Evolutionary conservation across 2,888 invertebrate genomes (phyloP).

Genomic region (Labia minor): DNA sequence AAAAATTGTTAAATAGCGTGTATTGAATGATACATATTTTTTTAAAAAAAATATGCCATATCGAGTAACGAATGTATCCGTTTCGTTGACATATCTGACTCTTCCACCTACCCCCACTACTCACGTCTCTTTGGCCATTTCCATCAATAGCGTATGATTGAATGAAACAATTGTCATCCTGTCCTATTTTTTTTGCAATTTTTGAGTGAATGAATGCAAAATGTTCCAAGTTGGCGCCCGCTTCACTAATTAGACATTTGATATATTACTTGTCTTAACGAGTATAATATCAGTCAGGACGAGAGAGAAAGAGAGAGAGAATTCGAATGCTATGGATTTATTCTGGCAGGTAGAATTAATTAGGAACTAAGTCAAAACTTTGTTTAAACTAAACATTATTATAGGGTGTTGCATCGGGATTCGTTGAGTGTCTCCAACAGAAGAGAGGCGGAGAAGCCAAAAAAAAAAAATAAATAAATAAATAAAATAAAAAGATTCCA

Average conservation of each 20-base stretch:
- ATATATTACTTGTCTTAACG: conserved; percentile 13
- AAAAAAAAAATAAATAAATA: background rate
- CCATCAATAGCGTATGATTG: too few relatives aligned
- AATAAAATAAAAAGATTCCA: background rate
- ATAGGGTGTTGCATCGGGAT: background rate
- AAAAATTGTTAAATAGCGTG: too few relatives aligned
- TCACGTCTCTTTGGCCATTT: too few relatives aligned
- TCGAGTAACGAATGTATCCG: too few relatives aligned
- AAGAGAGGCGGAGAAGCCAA: too few relatives aligned
- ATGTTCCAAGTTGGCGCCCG: background rate
- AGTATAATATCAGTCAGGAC: background rate
- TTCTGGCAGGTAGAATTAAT: conserved; percentile 13
- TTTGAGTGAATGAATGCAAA: background rate
- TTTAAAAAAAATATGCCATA: too few relatives aligned
- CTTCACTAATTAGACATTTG: conserved; percentile 2
- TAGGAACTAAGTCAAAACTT: background rate
- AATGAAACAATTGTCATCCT: too few relatives aligned
- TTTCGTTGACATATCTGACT: too few relatives aligned
- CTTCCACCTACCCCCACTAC: too few relatives aligned
- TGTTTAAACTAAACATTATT: background rate
- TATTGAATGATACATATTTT: too few relatives aligned
- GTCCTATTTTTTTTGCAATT: too few relatives aligned
- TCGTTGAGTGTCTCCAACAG: too few relatives aligned
- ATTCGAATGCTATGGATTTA: background rate
- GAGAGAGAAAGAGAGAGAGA: background rate